Percentiles rank a stretch among this genome's conserved stretches.
These are phyloP conservation scores for Heterodera filipjevi DNA, from an alignment of 2,888 invertebrate species.

Conservation along the genomic window DNA sequence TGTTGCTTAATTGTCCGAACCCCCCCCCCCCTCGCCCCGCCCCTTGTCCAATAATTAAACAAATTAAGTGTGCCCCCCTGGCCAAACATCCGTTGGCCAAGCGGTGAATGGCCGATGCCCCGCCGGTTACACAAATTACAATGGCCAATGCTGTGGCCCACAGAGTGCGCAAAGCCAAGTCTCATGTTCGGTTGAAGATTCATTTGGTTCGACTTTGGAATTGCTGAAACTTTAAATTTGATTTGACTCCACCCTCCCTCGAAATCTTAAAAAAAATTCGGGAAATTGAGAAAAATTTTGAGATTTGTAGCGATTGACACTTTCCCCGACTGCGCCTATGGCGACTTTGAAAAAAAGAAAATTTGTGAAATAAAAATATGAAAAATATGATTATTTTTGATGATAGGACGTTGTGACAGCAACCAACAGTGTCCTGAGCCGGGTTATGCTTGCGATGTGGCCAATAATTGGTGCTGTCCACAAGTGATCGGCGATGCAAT, in stretches of 20 bases:
- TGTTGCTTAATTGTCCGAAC: no score
- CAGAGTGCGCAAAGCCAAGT: slow-evolving; percentile 25
- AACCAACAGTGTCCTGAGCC: slow-evolving; percentile 42
- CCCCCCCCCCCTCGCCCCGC: no score
- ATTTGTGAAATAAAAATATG: neutral
- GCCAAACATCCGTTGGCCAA: slow-evolving; percentile 57
- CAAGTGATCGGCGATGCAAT: slow-evolving; percentile 42
- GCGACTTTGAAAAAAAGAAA: no score
- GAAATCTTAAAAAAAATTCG: no score
- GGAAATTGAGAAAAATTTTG: no score
- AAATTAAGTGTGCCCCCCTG: slow-evolving; percentile 54
- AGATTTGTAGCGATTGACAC: no score
- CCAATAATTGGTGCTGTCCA: slow-evolving; percentile 47
- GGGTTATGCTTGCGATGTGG: slow-evolving; percentile 40
- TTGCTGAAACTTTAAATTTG: no score
- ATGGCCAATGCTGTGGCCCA: slow-evolving; percentile 42
- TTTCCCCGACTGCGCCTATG: no score
- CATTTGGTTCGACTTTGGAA: slow-evolving; percentile 8
- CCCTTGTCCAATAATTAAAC: no score
- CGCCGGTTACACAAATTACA: slow-evolving; percentile 46
- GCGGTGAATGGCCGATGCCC: slow-evolving; percentile 64
- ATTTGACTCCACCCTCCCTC: no score
- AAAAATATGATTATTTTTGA: slow-evolving; percentile 4
- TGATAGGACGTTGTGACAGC: slow-evolving; percentile 35
- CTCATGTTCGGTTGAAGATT: slow-evolving; percentile 38